Base-by-base conservation (phyloP, 1,140 invertebrate genomes). In the Drosophila sproati region DNA sequence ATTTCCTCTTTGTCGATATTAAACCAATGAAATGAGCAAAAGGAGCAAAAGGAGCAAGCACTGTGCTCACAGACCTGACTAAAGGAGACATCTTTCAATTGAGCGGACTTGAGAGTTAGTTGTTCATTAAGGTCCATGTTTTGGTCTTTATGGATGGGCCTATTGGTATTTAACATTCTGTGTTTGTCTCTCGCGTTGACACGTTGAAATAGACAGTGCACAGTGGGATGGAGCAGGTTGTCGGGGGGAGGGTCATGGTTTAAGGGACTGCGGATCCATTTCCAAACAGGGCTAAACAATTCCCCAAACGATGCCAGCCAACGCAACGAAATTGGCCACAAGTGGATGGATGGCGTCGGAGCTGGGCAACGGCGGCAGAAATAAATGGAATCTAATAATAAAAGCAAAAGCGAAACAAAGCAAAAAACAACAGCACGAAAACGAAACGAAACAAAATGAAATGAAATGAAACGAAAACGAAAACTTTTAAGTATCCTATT, bases 401-500 rank as follows among this genome's bases (percentile, higher is more conserved):
- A 64, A 60, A 48, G 10, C 32, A 56, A 64, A 78, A 51, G 61
- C 43, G 39, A 62, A 64, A 51, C 12, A 56, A 41, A 35, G 54
- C 31, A 45, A 39, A 35, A 50, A 55, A 68, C 2, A 54, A 4
- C n/a, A 54, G 71, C 45, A 3, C 3, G 43, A 67, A 62, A 59
- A 35, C 4, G 29, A 37, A 70, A 51, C 35, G 39, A 61, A 59
- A 48, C n/a, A 28, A 69, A 61, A 41, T 35, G 51, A 77, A 81
- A 85, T 51, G 56, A 74, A 47, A 59, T 12, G 47, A 67, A 75
- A 54, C 39, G 59, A 78, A 52, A 74, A 69, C 85, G 64, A 78
- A 89, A 88, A 88, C 85, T 88, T 89, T 88, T 88, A 85, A 88
- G 85, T 88, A 89, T 69, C 63, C 85, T 81, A 88, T 88, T 88